Base-by-base conservation (phyloP, 2,888 invertebrate species). In the Dexiosoma caninum region DNA sequence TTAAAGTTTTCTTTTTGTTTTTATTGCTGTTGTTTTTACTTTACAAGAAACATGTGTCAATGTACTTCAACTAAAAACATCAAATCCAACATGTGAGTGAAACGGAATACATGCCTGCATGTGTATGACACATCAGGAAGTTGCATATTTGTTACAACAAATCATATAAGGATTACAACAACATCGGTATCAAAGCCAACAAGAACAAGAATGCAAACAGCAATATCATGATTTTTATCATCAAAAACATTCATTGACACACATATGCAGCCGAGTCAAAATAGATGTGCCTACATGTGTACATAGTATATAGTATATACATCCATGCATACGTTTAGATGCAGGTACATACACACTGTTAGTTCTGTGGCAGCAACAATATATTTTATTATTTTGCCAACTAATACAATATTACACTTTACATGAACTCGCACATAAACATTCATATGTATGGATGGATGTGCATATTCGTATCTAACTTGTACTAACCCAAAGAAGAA, bases 361-460 rank as follows among this genome's bases (percentile, higher is more conserved):
- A 23, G n/a, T 30, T 42, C 14, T 53, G 53, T 53, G 53, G 53
- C 67, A 67, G 67, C 40, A 53, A 40, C 53, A 66, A 40, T 53
- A 66, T 66, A 66, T 66, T 66, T 66, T 42, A 67, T 21, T 67
- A 67, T 67, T 67, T 67, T 53, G 67, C 53, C 67, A 69, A 71
- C 60, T 60, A 49, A 46, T 46, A 70, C 44, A 46, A 46, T 57
- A 59, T 70, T 57, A 51, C 30, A 51, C 19, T 40, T 49, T 49
- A 40, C 69, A 40, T n/a, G n/a, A 2, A n/a, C n/a, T 40, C 37
- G n/a, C 5, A n/a, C n/a, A n/a, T n/a, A n/a, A 12, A 40, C n/a
- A 40, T 5, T 27, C 37, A 40, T 40, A 40, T n/a, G n/a, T 40
- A 27, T 27, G 6, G 27, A 27, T 27, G 27, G 27, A 27, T 5